Percentiles rank a stretch among this genome's conserved stretches.
These are phyloP conservation scores for Oncorhynchus kisutch DNA, from an alignment of 2,113 vertebrate species.

Conservation along the genomic window DNA sequence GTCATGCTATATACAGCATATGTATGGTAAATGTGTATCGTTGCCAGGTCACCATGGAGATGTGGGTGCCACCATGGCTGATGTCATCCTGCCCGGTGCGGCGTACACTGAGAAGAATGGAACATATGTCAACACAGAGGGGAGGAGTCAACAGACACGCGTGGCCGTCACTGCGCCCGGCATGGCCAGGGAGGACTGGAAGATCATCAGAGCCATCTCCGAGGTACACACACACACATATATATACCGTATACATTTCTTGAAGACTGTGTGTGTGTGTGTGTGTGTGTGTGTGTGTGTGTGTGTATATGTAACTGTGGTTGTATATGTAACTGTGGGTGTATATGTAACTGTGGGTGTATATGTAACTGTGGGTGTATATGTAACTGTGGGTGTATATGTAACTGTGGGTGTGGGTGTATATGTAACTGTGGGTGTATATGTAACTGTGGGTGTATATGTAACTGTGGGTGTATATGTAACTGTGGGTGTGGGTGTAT, in stretches of 20 bases:
- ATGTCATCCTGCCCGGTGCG: constrained; percentile 90
- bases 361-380: too few relatives aligned
- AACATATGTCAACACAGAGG: constrained; percentile 96
- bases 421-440: too few relatives aligned
- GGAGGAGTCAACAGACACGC: constrained; percentile 89
- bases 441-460: too few relatives aligned
- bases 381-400: too few relatives aligned
- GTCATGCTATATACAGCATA: background rate
- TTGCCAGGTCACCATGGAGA: constrained; percentile 92
- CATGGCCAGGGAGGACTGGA: constrained; percentile 96
- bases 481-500: too few relatives aligned
- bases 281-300: too few relatives aligned
- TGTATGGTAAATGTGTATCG: background rate
- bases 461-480: too few relatives aligned
- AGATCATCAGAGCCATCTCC: constrained; percentile 90
- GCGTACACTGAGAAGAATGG: constrained; percentile 93
- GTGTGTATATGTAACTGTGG: too few relatives aligned
- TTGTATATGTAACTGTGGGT: too few relatives aligned
- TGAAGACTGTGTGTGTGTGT: too few relatives aligned
- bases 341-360: too few relatives aligned
- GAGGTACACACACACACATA: constrained; percentile 75
- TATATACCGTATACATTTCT: background rate
- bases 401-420: too few relatives aligned
- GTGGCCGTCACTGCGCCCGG: constrained; percentile 91
- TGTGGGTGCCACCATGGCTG: constrained; percentile 88